Base-by-base conservation (phyloP, 2,888 invertebrate species). In the Rhagonycha fulva region DNA sequence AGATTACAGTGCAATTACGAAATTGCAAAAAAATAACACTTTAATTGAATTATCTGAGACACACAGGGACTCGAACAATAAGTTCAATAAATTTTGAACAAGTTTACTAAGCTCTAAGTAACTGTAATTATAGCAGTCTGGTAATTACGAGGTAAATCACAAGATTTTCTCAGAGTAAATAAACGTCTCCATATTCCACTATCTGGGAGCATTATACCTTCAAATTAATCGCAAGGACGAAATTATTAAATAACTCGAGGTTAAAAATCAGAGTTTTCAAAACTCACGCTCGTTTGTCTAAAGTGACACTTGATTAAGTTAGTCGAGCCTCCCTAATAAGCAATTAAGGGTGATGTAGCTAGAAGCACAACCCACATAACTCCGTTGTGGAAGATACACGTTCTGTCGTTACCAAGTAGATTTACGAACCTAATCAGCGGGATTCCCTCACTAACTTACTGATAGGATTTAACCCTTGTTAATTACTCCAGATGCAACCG, bases 361-460 rank as follows among this genome's bases (percentile, higher is more conserved):
- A 81, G 80, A 78, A 78, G 82, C 80, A 83, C 81, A 83, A 83
- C 83, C 84, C 84, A 71, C 84, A 84, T 82, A 82, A 83, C 82
- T 76, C 74, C 78, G 75, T 80, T 81, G 83, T 84, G 84, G 84
- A 83, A 82, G 84, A 85, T 85, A 83, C 84, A 84, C 84, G 85
- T 85, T 82, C 81, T 83, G 84, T 83, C 84, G 83, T 84, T 85
- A 83, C 81, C 80, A 80, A 76, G 75, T 80, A 81, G 81, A 85
- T 85, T 85, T 85, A 84, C 83, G 80, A 79, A 82, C 81, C 82
- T 84, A 85, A 85, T 85, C 83, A 83, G 77, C 77, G 81, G 63
- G 83, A 84, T 83, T 84, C 84, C 82, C 82, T 84, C 82, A 82
- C 81, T 72, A 82, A 77, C 83, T 83, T 83, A 82, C 82, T 83